Conservation (phyloP, 2,888 invertebrate genomes). For the Cataglyphis cursor region DNA sequence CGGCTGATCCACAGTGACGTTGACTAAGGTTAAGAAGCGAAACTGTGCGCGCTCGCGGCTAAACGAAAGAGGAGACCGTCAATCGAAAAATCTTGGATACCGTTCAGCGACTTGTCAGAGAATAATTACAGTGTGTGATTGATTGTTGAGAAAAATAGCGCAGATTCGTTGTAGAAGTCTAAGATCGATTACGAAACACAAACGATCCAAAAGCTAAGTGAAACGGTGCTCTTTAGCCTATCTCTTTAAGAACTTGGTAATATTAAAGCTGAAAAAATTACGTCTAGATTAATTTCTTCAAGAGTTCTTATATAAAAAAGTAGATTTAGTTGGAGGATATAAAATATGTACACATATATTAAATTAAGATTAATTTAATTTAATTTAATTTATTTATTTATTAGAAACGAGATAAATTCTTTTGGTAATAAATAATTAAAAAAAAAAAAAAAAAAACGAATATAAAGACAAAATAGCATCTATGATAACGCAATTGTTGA, state of each 20-base stretch:
- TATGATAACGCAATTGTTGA: neutral
- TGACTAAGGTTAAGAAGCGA: constrained; percentile 71
- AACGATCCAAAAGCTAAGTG: neutral
- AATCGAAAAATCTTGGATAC: neutral
- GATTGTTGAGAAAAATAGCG: constrained; percentile 8
- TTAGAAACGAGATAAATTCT: no score
- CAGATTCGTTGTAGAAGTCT: neutral
- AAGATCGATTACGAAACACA: neutral
- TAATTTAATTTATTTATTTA: no score
- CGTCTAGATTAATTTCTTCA: neutral
- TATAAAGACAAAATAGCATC: no score
- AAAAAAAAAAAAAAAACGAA: no score
- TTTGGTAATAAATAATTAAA: no score
- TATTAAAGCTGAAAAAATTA: neutral
- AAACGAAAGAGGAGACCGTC: neutral
- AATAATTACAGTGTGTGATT: constrained; percentile 32
- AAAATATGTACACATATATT: neutral
- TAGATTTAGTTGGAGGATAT: neutral
- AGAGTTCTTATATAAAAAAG: neutral
- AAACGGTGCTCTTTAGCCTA: neutral
- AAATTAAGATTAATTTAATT: neutral
- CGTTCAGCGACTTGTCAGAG: constrained; percentile 30
- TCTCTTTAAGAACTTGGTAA: neutral
- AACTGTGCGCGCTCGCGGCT: neutral
- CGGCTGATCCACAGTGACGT: constrained; percentile 65